Evolutionary conservation across 2,797 vertebrate genomes (phyloP).

Genomic region (Loris lydekkerianus): DNA sequence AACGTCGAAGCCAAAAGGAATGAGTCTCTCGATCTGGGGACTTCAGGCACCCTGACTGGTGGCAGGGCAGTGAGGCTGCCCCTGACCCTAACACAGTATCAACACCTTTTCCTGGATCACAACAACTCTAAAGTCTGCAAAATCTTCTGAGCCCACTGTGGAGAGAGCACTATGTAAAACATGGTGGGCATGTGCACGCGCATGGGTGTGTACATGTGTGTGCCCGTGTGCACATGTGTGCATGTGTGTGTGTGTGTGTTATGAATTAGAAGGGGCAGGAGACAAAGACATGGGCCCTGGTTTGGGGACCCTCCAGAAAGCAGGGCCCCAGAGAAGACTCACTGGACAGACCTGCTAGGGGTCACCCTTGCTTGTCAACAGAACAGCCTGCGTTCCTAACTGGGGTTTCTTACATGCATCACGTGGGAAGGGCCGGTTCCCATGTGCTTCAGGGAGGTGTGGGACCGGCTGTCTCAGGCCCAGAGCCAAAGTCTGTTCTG

Average conservation of each 20-base stretch:
- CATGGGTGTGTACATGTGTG: neutral
- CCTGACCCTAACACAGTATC: neutral
- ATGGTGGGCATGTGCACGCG: neutral
- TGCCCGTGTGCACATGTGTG: neutral
- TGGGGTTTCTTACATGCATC: constrained; percentile 40
- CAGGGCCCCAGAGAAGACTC: neutral
- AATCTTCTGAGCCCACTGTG: neutral
- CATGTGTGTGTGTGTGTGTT: fast-evolving
- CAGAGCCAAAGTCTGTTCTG: constrained; percentile 74
- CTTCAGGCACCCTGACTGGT: neutral
- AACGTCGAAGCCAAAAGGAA: neutral
- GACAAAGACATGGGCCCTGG: neutral
- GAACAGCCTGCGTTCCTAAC: neutral
- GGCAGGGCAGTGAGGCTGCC: neutral
- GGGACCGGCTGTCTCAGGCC: constrained; percentile 72
- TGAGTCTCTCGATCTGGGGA: neutral
- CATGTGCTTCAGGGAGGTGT: constrained; percentile 16
- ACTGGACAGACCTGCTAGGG: neutral
- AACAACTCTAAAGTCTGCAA: neutral
- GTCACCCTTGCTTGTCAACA: constrained; percentile 57
- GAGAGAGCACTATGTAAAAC: neutral
- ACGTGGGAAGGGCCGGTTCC: constrained; percentile 60
- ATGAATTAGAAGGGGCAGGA: neutral
- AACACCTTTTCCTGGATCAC: neutral
- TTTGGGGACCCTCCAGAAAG: neutral